Evolutionary conservation across 2,113 vertebrate genomes (phyloP).

Genomic region (Hoplias malabaricus): DNA sequence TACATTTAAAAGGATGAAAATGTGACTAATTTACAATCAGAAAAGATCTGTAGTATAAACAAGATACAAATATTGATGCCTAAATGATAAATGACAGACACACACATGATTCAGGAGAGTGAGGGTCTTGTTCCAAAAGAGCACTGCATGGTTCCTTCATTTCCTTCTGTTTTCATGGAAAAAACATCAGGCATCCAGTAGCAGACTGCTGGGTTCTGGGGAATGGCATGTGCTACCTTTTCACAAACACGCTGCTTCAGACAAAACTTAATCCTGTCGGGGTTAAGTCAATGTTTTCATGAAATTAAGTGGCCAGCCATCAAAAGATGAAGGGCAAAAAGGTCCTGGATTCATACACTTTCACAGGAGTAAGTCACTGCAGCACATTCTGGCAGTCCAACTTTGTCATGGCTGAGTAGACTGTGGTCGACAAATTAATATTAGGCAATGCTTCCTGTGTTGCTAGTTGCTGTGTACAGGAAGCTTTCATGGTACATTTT

Average conservation of each 20-base stretch:
- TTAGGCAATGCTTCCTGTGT: no score
- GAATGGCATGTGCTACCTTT: constrained; percentile 42
- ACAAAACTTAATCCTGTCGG: constrained; percentile 22
- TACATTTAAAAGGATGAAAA: no score
- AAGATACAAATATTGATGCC: neutral
- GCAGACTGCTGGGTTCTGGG: constrained; percentile 37
- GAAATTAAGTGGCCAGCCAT: constrained; percentile 21
- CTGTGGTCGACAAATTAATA: neutral
- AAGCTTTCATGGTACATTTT: no score
- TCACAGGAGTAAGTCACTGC: neutral
- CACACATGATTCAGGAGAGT: neutral
- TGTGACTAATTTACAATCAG: no score
- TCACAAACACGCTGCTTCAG: constrained; percentile 29
- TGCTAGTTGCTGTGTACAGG: no score
- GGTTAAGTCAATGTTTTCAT: constrained; percentile 12
- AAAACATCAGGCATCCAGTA: constrained; percentile 27
- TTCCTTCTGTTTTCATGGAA: constrained; percentile 54
- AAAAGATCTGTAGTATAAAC: no score
- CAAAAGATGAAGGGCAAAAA: neutral
- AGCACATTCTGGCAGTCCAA: neutral
- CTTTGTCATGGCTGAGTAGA: neutral
- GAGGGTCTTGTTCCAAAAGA: constrained; percentile 3
- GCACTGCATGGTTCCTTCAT: constrained; percentile 32
- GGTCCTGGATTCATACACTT: neutral
- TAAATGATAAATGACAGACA: neutral